Percentiles rank a stretch among this genome's conserved stretches.
Evolutionary conservation across 2,113 vertebrate genomes (phyloP).

Genomic region (Chionodraco myersi): DNA sequence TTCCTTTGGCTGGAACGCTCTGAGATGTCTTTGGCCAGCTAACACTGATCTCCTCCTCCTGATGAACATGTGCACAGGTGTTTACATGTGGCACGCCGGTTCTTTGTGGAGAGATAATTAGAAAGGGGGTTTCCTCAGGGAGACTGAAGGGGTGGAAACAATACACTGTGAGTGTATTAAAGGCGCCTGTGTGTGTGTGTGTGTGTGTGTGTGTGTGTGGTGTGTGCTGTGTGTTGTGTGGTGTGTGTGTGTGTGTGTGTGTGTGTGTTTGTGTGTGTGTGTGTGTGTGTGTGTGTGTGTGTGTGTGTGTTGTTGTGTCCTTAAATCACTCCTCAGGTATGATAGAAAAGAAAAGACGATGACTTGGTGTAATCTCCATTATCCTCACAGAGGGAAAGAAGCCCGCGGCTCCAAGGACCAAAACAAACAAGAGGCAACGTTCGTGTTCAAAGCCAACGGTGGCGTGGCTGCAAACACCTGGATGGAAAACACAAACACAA

Average conservation of each 20-base stretch:
- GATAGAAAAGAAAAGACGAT: conserved; percentile 62
- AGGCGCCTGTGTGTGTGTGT: neutral
- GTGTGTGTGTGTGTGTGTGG: too few species aligned
- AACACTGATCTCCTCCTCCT: conserved; percentile 6
- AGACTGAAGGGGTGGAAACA: conserved; percentile 42
- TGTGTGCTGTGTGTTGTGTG: neutral
- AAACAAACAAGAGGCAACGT: conserved; percentile 52
- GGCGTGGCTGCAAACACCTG: conserved; percentile 62
- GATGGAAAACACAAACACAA: conserved; percentile 53
- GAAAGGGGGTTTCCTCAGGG: conserved; percentile 41
- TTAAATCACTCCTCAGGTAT: conserved; percentile 66
- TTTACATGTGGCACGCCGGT: conserved; percentile 24
- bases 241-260: neutral
- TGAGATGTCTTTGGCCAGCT: neutral
- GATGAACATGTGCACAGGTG: conserved; percentile 9
- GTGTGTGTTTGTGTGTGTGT: conserved; percentile 1
- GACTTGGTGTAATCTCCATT: conserved; percentile 57
- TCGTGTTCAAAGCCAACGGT: conserved; percentile 36
- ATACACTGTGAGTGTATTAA: conserved; percentile 40
- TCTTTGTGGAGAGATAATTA: conserved; percentile 50
- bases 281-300: too few species aligned
- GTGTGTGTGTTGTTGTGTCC: neutral
- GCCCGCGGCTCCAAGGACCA: conserved; percentile 29
- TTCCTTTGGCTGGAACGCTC: neutral
- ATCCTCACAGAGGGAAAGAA: conserved; percentile 10